Evolutionary conservation across 2,888 invertebrate genomes (phyloP).

Genomic region (Podotricha telesiphe): DNA sequence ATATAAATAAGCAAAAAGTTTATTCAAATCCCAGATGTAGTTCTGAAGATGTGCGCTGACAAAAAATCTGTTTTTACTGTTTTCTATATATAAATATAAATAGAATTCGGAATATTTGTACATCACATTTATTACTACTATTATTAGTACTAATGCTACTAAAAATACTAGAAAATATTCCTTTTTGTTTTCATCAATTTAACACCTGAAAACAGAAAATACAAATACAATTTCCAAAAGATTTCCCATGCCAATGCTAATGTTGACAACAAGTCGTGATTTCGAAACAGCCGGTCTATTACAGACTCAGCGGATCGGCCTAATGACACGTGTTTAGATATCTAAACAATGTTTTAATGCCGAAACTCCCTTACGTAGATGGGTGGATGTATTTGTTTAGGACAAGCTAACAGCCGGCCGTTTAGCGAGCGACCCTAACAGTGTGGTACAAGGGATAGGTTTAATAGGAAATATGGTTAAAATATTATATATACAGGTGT

Average conservation of each 20-base stretch:
- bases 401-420: conserved; percentile 78
- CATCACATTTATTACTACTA: too few species aligned
- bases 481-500: too few species aligned
- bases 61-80: too few species aligned
- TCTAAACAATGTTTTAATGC: conserved; percentile 80
- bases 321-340: conserved; percentile 76
- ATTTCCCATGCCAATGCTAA: conserved; percentile 29
- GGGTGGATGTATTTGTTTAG: conserved; percentile 79
- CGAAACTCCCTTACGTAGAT: conserved; percentile 74
- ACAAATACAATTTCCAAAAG: conserved; percentile 11
- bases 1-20: too few species aligned
- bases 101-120: too few species aligned
- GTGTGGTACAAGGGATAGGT: conserved; percentile 35
- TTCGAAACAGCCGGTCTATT: conserved; percentile 60
- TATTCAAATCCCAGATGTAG: too few species aligned
- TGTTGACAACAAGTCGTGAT: conserved; percentile 39
- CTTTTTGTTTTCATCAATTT: too few species aligned
- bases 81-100: too few species aligned
- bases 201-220: background rate
- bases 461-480: conserved; percentile 25
- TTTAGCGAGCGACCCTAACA: conserved; percentile 69
- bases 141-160: too few species aligned
- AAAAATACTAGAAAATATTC: too few species aligned
- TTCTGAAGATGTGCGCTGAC: too few species aligned
- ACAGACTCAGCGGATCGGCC: conserved; percentile 65